A percentile compares a stretch with the other conserved stretches of the same genome.
phyloP scores from a whole-genome alignment of 2,888 invertebrate genomes.

The Lepidocyrtinus sp. region DNA sequence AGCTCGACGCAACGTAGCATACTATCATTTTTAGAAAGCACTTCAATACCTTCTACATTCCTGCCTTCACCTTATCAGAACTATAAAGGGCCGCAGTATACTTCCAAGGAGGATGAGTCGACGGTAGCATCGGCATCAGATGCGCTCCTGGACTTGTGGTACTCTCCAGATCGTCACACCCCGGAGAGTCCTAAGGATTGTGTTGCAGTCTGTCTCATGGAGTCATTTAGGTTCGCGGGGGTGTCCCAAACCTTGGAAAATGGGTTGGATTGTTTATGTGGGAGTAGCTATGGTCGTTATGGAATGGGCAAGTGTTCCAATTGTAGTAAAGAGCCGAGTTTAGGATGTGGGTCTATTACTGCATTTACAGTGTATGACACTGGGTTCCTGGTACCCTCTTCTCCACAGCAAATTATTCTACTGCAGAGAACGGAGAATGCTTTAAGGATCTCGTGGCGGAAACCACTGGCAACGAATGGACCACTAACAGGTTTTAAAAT shows the following conservation, averaged over 20 bases:
- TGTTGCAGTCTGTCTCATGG: conserved; percentile 46
- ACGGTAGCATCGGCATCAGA: conserved; percentile 31
- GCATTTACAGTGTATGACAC: conserved; percentile 82
- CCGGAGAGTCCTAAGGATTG: conserved; percentile 43
- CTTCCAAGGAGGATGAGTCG: conserved; percentile 47
- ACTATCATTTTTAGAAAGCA: conserved; percentile 27
- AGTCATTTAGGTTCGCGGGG: conserved; percentile 73
- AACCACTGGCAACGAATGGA: conserved; percentile 74
- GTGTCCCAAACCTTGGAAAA: conserved; percentile 72
- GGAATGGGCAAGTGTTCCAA: conserved; percentile 74
- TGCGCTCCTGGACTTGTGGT: conserved; percentile 52
- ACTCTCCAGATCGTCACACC: conserved; percentile 46
- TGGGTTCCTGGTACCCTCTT: conserved; percentile 78
- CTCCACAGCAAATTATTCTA: conserved; percentile 79
- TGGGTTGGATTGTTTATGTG: conserved; percentile 73
- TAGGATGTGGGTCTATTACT: conserved; percentile 80
- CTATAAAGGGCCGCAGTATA: conserved; percentile 22
- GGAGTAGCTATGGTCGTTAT: conserved; percentile 72
- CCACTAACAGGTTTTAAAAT: conserved; percentile 74
- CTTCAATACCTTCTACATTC: background rate
- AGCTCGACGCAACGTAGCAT: background rate
- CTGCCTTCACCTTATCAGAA: background rate
- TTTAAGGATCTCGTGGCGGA: conserved; percentile 74
- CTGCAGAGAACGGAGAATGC: conserved; percentile 79
- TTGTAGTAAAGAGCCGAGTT: conserved; percentile 78